These are phyloP conservation scores for Serinus canaria DNA, from an alignment of 2,113 vertebrate genomes.

Conservation along the genomic window DNA sequence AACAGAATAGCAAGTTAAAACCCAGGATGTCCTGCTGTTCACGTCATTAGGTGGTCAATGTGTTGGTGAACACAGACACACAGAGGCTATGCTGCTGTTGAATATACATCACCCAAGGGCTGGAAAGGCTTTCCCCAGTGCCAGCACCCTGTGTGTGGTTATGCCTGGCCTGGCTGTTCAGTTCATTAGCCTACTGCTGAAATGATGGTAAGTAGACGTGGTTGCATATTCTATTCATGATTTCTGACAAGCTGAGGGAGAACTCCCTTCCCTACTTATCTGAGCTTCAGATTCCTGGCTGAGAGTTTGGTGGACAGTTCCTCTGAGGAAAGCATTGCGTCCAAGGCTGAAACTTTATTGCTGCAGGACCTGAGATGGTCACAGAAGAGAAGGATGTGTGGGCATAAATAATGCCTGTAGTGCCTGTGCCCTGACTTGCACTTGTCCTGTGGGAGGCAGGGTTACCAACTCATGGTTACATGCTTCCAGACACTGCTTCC, in stretches of 20 bases:
- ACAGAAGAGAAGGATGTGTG: not conserved
- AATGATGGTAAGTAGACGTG: not conserved
- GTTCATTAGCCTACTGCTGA: constrained; percentile 51
- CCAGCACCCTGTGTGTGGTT: not conserved
- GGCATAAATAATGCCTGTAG: not conserved
- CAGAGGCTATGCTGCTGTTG: not conserved
- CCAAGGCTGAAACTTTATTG: not conserved
- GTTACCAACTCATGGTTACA: not conserved
- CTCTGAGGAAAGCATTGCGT: not conserved
- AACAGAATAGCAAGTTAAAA: not conserved
- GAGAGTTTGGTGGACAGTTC: not conserved
- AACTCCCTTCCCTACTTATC: not conserved
- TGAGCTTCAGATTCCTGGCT: not conserved
- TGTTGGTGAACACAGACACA: not conserved
- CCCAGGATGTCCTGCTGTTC: not conserved
- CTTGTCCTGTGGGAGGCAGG: not conserved
- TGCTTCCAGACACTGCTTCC: not conserved
- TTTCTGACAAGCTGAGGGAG: constrained; percentile 41
- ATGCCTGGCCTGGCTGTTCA: not conserved
- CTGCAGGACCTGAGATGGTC: not conserved
- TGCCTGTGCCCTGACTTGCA: not conserved
- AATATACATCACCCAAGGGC: not conserved
- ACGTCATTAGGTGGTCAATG: not conserved
- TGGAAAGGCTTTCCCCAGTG: not conserved
- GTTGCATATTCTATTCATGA: constrained; percentile 51